Base-by-base conservation (phyloP, 2,888 invertebrate species). In the Tenthredo amoena region DNA sequence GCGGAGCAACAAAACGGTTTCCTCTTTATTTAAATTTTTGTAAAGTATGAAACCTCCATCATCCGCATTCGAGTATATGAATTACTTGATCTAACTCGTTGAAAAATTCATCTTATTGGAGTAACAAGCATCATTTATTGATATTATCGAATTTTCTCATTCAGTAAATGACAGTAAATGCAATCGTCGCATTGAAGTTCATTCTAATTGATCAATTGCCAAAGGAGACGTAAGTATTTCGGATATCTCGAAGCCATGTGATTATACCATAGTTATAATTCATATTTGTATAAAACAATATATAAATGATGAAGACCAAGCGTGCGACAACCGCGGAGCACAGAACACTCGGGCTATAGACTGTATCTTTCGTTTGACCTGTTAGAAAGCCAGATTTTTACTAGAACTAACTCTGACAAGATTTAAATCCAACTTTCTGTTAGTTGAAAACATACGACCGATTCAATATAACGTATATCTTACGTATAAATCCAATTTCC, bases 361-460 rank as follows among this genome's bases (percentile, higher is more conserved):
- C 77, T 50, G 77, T 55, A 55, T 77, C 77, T 31, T 77, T 40
- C 18, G 37, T 62, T 37, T 37, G 79, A 81, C 47, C 58, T 10
- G 79, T 81, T 81, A 81, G 79, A 81, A 81, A 81, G 81, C 81
- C n/a, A 62, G 81, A 58, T 81, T 79, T 81, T 81, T 62, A 81
- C 74, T 40, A 21, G 43, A 40, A 74, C 74, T n/a, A 74, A 74
- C 74, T 74, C 74, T 74, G 74, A 74, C 74, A 43, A 74, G 74
- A 74, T 74, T 74, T 43, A 74, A 74, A 74, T 43, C 74, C 74
- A 74, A 74, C 77, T 77, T 77, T 77, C 77, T 77, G 77, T 34
- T 77, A 18, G 55, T 34, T 77, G 74, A 74, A 74, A 74, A 74
- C 74, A 26, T 74, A 74, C 26, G 43, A 43, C 21, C 40, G 43